phyloP scores from a whole-genome alignment of 2,797 vertebrate species.

The Megaceryle alcyon region DNA sequence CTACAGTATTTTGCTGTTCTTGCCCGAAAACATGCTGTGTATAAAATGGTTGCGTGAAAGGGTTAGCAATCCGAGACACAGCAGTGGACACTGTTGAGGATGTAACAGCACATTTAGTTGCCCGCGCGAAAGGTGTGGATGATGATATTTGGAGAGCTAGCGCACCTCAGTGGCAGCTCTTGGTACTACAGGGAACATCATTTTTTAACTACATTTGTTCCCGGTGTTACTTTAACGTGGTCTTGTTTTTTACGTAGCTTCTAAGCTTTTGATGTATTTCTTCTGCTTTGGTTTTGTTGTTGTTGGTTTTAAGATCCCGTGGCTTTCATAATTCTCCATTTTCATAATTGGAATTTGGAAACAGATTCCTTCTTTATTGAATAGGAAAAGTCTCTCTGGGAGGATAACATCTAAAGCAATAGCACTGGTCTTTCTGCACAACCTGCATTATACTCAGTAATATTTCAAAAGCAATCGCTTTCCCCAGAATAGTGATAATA shows the following conservation, averaged over 20 bases:
- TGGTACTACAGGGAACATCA: slow-evolving; percentile 13
- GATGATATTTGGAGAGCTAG: slow-evolving; percentile 67
- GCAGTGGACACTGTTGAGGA: background rate
- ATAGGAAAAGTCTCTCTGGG: background rate
- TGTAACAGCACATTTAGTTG: background rate
- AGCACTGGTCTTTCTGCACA: background rate
- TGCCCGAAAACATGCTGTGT: background rate
- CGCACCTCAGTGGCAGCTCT: slow-evolving; percentile 67
- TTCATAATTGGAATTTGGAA: background rate
- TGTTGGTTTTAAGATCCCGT: background rate
- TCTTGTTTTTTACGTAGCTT: background rate
- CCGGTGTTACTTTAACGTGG: background rate
- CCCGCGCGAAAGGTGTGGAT: background rate
- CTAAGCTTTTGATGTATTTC: background rate
- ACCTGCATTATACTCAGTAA: background rate
- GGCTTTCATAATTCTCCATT: background rate
- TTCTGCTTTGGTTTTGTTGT: background rate
- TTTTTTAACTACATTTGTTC: background rate
- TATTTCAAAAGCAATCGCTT: background rate
- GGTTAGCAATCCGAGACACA: slow-evolving; percentile 14
- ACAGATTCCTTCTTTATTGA: background rate
- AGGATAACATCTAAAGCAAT: background rate
- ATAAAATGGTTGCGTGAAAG: slow-evolving; percentile 28
- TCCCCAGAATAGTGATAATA: background rate
- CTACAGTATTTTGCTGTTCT: background rate